Conservation (phyloP, 1,140 invertebrate species). For the Kradibia gibbosae region DNA sequence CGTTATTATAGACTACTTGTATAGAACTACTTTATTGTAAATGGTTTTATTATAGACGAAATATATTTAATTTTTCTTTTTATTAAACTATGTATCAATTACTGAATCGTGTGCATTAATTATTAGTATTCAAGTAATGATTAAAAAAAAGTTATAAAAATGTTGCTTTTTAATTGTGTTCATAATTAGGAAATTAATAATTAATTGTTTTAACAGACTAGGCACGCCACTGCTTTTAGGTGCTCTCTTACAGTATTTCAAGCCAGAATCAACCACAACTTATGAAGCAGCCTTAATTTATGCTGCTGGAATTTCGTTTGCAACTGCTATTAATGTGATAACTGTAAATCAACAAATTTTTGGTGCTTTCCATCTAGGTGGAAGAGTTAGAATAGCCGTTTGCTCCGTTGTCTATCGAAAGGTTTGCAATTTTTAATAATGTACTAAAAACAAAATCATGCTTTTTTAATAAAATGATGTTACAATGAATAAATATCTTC, state of each 20-base stretch:
- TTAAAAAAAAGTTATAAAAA: too few species aligned
- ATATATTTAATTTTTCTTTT: too few species aligned
- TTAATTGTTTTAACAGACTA: slow-evolving; percentile 55
- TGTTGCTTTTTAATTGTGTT: not conserved
- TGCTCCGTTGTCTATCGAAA: slow-evolving; percentile 82
- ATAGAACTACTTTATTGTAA: too few species aligned
- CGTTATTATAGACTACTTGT: too few species aligned
- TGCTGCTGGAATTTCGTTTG: slow-evolving; percentile 75
- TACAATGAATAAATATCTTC: too few species aligned
- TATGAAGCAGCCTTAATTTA: slow-evolving; percentile 74
- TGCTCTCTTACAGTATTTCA: slow-evolving; percentile 73
- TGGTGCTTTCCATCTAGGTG: slow-evolving; percentile 75
- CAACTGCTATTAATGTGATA: slow-evolving; percentile 72
- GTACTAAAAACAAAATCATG: too few species aligned
- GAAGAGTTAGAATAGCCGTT: slow-evolving; percentile 75
- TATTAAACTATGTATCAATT: too few species aligned
- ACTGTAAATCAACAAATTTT: slow-evolving; percentile 77
- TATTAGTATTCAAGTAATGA: too few species aligned
- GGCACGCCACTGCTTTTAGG: slow-evolving; percentile 74
- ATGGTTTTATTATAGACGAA: too few species aligned
- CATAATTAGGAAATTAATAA: not conserved
- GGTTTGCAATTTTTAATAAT: slow-evolving; percentile 63
- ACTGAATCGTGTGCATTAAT: too few species aligned
- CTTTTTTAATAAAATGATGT: too few species aligned
- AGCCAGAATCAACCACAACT: slow-evolving; percentile 59